These are phyloP conservation scores for Gastracanthus pulcherrimus DNA, from an alignment of 2,888 invertebrate genomes.

Conservation along the genomic window DNA sequence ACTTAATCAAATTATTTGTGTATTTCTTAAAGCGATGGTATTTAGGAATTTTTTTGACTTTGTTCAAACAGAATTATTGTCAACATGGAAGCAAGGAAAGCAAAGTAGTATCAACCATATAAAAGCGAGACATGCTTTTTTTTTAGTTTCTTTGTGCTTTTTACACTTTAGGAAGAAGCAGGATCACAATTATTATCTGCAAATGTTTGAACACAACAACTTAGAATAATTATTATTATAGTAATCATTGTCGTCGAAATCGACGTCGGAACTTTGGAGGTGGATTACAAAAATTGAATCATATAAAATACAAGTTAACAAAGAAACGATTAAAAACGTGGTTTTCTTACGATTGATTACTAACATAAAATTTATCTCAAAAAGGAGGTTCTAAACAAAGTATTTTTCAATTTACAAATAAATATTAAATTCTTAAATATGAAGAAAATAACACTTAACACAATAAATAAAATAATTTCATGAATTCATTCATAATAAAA, in stretches of 20 bases:
- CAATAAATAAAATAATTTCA: too few species aligned
- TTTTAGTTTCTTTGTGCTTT: constrained; percentile 15
- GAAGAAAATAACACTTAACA: too few species aligned
- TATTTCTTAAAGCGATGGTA: neutral
- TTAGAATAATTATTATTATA: constrained; percentile 21
- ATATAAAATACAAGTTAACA: neutral
- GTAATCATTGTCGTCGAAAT: neutral
- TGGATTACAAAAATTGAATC: neutral
- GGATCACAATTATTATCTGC: constrained; percentile 18
- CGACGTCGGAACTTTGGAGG: constrained; percentile 20
- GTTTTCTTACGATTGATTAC: neutral
- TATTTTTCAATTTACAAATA: too few species aligned
- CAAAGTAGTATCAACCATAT: neutral
- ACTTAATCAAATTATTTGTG: neutral
- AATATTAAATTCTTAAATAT: too few species aligned
- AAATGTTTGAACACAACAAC: constrained; percentile 14
- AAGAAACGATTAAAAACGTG: neutral
- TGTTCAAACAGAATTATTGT: constrained; percentile 22
- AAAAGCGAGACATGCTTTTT: constrained; percentile 8
- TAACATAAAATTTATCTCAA: neutral
- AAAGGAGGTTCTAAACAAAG: neutral
- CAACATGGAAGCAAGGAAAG: constrained; percentile 2
- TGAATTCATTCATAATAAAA: too few species aligned
- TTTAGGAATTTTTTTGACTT: neutral
- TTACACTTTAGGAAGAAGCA: constrained; percentile 7